Evolutionary conservation across 2,888 invertebrate genomes (phyloP), one percentile per base, ranked within the genome.

Genomic region (Laothoe populi): DNA sequence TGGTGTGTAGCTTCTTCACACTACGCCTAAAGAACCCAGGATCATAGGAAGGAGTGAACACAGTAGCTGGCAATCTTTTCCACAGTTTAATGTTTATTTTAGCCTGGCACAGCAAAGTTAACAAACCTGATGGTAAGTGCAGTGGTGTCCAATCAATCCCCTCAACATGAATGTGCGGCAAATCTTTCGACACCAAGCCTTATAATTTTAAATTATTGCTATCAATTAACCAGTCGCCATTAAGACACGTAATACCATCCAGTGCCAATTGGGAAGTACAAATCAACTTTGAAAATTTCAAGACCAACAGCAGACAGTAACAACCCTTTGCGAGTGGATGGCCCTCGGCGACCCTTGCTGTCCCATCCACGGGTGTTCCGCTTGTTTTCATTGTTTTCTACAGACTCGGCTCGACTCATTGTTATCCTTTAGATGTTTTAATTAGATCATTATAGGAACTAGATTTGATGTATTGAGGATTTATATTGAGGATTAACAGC

Each of bases 401-500:
- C 19, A 38, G 11, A 46, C 60, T 60, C 40, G 40, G 48, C 48
- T 48, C 46, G n/a, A n/a, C 35, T 53, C 31, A 19, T 53, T 53
- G 53, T 53, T 35, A 19, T 31, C 53, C 35, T 72, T 70, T 70
- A 73, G 80, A 83, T 85, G 86, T 31, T 88, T 84, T 87, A 84
- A 84, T 85, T 84, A 81, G 83, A 53, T 53, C 8, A 53, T 53
- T 53, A 31, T 31, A 4, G 23, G 26, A 53, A 53, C 31, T 31
- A 16, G 1, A 31, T 26, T 26, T 88, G 87, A 88, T 89, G 89
- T 89, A 84, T 85, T 86, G 80, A n/a, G n/a, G n/a, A n/a, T n/a
- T n/a, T n/a, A n/a, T n/a, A n/a, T n/a, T n/a, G n/a, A n/a, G n/a
- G n/a, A n/a, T n/a, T n/a, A n/a, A n/a, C n/a, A n/a, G n/a, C n/a